Base-by-base conservation (phyloP, 2,888 invertebrate species). In the Gryllus longicercus region DNA sequence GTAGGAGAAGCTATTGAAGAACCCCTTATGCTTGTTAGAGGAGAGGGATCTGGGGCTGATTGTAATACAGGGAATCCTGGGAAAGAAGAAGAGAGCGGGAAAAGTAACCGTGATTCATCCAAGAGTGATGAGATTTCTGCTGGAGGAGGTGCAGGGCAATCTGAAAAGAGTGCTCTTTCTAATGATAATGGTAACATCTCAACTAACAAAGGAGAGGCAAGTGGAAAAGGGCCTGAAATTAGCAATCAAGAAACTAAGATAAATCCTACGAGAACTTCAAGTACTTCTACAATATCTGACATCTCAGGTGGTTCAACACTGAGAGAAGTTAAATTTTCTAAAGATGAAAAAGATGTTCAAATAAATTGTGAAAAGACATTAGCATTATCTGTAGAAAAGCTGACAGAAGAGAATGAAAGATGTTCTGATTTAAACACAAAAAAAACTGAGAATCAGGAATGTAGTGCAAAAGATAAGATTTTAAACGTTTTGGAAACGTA, bases 1-100 rank as follows among this genome's bases (percentile, higher is more conserved):
- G 85, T 93, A 78, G 91, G 94, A 50, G 94, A 94, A 85, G 91
- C 90, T 83, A 92, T 95, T 80, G 92, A 92, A 84, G 96, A 95
- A 87, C 90, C 92, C 1, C 88, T 93, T 0, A 89, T 93, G 88
- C 91, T 90, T 86, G 89, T 95, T 85, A 90, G 88, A 83, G 95
- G 94, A 0, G 91, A 91, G 84, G 96, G 95, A 75, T 90, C 87
- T 83, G 96, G 95, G 8, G 88, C 86, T 25, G 93, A 93, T 50
- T 94, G 93, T 85, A 89, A 92, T 81, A 93, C 93, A 8, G 95
- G 95, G 2, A 95, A 95, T 87, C 91, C 89, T 8, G 86, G 85
- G 2, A 86, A 82, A 18, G 81, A 82, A 49, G 78, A 75, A n/a
- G 78, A 87, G 76, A 38, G 23, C 14, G 51, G 50, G 1, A 23